These are phyloP conservation scores for Apocrypta bakeri DNA, from an alignment of 1,140 invertebrate genomes.

Conservation along the genomic window DNA sequence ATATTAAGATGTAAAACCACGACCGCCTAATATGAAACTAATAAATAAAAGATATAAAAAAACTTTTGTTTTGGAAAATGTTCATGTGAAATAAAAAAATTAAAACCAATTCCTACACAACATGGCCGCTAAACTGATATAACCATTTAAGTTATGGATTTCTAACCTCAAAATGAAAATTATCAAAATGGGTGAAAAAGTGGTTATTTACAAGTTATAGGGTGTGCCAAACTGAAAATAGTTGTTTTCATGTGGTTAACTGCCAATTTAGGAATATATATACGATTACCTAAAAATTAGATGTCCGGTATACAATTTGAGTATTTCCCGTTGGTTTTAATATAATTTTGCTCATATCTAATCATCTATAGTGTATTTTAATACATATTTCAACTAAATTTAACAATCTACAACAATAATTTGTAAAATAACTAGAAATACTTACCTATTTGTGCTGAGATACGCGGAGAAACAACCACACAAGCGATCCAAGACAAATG, in stretches of 20 bases:
- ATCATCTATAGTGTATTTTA: background rate
- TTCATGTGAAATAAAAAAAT: background rate
- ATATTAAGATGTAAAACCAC: background rate
- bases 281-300: background rate
- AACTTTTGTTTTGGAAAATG: background rate
- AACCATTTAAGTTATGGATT: background rate
- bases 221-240: background rate
- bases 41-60: background rate
- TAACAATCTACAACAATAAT: background rate
- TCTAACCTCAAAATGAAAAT: slow-evolving; percentile 41
- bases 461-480: slow-evolving; percentile 27
- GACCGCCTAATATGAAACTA: background rate
- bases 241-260: background rate
- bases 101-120: slow-evolving; percentile 37
- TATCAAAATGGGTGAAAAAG: background rate
- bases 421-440: slow-evolving; percentile 21
- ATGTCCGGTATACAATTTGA: background rate
- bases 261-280: background rate
- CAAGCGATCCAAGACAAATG: slow-evolving; percentile 40
- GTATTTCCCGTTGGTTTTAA: background rate
- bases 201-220: background rate
- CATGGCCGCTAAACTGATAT: slow-evolving; percentile 38
- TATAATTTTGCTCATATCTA: background rate
- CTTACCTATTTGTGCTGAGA: slow-evolving; percentile 32
- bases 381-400: background rate